Evolutionary conservation across 2,113 vertebrate species (phyloP).

Genomic region (Speoplatyrhinus poulsoni): DNA sequence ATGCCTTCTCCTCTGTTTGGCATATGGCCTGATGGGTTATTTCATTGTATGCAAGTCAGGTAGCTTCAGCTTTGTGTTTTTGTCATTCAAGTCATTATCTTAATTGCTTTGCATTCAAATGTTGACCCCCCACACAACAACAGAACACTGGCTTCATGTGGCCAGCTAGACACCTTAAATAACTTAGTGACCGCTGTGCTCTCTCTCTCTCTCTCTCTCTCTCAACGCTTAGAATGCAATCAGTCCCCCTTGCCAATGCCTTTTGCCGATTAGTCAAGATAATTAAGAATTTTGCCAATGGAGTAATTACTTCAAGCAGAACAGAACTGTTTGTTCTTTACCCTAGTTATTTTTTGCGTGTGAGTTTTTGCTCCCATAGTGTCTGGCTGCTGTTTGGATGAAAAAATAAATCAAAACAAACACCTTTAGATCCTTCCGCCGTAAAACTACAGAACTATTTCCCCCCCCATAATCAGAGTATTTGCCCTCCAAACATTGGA

Average conservation of each 20-base stretch:
- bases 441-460: background rate
- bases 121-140: background rate
- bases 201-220: background rate
- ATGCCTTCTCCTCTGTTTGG: too few relatives aligned
- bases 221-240: conserved; percentile 43
- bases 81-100: conserved; percentile 54
- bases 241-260: conserved; percentile 9
- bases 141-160: conserved; percentile 21
- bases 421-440: background rate
- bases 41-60: conserved; percentile 31
- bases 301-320: conserved; percentile 45
- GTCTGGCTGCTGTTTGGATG: background rate
- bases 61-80: conserved; percentile 38
- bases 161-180: conserved; percentile 30
- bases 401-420: too few relatives aligned
- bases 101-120: conserved; percentile 48
- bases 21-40: conserved; percentile 34
- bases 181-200: conserved; percentile 13
- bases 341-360: background rate
- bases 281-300: conserved; percentile 55
- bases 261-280: conserved; percentile 46
- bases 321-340: conserved; percentile 17
- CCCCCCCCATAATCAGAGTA: background rate
- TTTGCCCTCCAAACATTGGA: background rate
- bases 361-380: background rate